phyloP scores from a whole-genome alignment of 2,888 invertebrate species.

The Drosophila villosipedis region DNA sequence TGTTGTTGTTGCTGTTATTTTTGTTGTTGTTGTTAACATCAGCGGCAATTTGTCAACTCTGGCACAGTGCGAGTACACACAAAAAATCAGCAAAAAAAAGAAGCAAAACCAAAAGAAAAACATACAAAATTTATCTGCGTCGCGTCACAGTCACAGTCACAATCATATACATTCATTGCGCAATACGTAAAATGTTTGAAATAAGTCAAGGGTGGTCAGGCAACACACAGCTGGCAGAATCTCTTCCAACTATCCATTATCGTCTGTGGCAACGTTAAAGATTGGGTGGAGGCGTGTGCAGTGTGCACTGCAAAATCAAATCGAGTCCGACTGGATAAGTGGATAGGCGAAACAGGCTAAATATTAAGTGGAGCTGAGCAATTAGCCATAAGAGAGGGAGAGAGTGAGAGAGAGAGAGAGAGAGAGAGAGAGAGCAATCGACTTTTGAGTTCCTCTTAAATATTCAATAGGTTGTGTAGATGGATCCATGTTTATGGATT shows the following conservation, averaged over 20 bases:
- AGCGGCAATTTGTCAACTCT: conserved; percentile 71
- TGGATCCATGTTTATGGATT: background rate
- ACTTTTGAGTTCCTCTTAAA: background rate
- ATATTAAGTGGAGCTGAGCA: background rate
- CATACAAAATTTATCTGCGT: conserved; percentile 32
- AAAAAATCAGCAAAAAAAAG: conserved; percentile 3
- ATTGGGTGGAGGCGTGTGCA: background rate
- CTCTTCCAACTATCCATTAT: background rate
- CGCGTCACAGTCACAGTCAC: conserved; percentile 17
- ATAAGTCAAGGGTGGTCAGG: conserved; percentile 34
- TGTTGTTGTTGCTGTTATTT: background rate
- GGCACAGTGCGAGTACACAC: conserved; percentile 12
- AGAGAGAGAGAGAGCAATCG: no score
- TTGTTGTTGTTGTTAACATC: conserved; percentile 29
- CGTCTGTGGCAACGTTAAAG: background rate
- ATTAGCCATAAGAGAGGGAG: background rate
- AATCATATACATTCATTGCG: conserved; percentile 42
- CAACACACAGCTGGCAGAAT: background rate
- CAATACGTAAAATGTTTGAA: conserved; percentile 42
- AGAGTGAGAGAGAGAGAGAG: no score
- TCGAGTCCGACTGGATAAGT: background rate
- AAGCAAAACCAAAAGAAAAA: conserved; percentile 2
- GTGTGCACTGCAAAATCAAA: background rate
- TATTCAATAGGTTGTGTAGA: background rate
- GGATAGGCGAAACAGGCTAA: background rate